These are phyloP conservation scores for Tauraco erythrolophus DNA, from an alignment of 2,113 vertebrate genomes.

Conservation along the genomic window DNA sequence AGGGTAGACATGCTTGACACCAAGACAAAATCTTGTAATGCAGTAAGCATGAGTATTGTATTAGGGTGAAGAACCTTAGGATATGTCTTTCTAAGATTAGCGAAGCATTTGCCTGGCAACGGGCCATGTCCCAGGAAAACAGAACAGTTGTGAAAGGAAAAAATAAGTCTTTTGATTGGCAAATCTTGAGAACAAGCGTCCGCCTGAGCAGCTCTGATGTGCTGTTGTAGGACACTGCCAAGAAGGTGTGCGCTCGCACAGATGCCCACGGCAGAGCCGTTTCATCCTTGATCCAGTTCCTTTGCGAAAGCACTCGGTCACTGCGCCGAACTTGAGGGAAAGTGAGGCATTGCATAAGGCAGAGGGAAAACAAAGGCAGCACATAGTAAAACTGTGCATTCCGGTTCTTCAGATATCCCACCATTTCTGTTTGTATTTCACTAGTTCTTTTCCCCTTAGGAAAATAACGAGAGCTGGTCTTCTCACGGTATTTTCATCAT, in stretches of 20 bases:
- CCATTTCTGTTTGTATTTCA: background rate
- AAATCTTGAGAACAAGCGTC: background rate
- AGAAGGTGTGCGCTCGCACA: background rate
- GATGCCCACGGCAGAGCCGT: background rate
- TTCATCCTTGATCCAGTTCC: background rate
- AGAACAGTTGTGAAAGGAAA: background rate
- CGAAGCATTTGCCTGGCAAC: background rate
- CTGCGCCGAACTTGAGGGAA: background rate
- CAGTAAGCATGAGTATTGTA: background rate
- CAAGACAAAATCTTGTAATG: background rate
- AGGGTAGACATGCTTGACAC: background rate
- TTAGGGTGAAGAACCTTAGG: background rate
- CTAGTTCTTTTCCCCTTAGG: background rate
- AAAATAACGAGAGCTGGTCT: background rate
- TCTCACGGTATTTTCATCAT: background rate
- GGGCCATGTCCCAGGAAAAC: background rate
- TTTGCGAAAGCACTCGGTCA: background rate
- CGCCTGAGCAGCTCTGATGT: background rate
- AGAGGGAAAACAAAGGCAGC: background rate
- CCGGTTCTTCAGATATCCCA: background rate
- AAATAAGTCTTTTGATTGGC: background rate
- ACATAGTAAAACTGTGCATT: background rate
- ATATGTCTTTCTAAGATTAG: background rate
- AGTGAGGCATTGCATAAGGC: background rate
- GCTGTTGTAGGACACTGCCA: background rate